Base-by-base conservation (phyloP, 2,888 invertebrate species). In the Ernsta delagoae region DNA sequence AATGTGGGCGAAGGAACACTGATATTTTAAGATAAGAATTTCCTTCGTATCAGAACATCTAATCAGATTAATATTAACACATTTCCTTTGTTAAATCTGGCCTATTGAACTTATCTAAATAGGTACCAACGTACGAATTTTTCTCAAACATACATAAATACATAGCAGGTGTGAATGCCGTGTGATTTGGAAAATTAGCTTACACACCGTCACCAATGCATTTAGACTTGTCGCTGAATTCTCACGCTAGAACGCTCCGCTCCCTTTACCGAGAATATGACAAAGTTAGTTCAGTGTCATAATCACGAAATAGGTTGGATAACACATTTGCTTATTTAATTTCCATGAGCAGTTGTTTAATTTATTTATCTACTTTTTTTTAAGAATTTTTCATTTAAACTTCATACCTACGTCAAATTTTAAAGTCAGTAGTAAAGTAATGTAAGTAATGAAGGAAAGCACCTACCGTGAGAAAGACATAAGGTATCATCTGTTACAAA, bases 161-260 rank as follows among this genome's bases (percentile, higher is more conserved):
- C n/a, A 31, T 31, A 12, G 83, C 92, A 92, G 92, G 92, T 92
- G 92, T 48, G 48, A 48, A 48, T 48, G 5, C 48, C 48, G 48
- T 48, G 48, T 84, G 85, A 86, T 86, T 82, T 78, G 78, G 85
- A 81, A 84, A 84, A 87, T 88, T 85, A 83, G 77, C 81, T 78
- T 7, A 16, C 50, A 16, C 76, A 72, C 73, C 77, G 77, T 79
- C 79, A 79, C 80, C 79, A 81, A 80, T 83, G 81, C 83, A 81
- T 83, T 84, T 84, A 84, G 87, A 88, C 86, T 89, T 80, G 77
- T 85, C 84, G 79, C 81, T 74, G 78, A 79, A 79, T 84, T 87
- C 82, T 82, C 87, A 86, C 87, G 85, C 83, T 74, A 78, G 75
- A 71, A 57, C 6, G 45, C 75, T 71, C 50, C 6, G 45, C 65